phyloP scores from a whole-genome alignment of 2,797 vertebrate genomes.

The Myotis myotis region DNA sequence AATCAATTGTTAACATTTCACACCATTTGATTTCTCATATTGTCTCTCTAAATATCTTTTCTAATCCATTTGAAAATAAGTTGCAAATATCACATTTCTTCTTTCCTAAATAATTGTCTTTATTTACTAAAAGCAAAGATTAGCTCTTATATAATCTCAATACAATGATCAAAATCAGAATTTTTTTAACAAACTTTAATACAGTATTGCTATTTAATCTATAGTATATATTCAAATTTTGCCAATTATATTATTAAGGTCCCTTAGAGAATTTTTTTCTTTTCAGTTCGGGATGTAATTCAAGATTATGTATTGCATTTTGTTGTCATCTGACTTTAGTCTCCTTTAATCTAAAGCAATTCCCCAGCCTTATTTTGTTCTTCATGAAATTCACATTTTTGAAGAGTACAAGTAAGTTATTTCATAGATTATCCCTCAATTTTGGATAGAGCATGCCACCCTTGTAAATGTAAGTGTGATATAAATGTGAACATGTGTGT shows the following conservation, averaged over 20 bases:
- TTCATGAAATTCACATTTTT: not conserved
- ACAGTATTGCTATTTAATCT: not conserved
- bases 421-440: not conserved
- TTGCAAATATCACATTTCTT: not conserved
- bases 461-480: not conserved
- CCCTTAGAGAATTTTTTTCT: not conserved
- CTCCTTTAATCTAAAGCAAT: not conserved
- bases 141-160: not conserved
- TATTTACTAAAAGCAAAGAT: not conserved
- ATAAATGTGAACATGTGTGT: not conserved
- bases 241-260: not conserved
- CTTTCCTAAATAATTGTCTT: not conserved
- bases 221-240: not conserved
- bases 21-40: not conserved
- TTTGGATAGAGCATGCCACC: not conserved
- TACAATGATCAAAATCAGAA: not conserved
- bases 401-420: not conserved
- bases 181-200: not conserved
- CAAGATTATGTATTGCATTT: not conserved
- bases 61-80: not conserved
- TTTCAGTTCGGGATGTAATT: not conserved
- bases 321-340: not conserved
- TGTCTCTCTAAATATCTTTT: not conserved
- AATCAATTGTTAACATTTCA: not conserved
- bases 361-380: not conserved